phyloP scores from a whole-genome alignment of 2,113 vertebrate genomes.

The Dermatemys mawii region DNA sequence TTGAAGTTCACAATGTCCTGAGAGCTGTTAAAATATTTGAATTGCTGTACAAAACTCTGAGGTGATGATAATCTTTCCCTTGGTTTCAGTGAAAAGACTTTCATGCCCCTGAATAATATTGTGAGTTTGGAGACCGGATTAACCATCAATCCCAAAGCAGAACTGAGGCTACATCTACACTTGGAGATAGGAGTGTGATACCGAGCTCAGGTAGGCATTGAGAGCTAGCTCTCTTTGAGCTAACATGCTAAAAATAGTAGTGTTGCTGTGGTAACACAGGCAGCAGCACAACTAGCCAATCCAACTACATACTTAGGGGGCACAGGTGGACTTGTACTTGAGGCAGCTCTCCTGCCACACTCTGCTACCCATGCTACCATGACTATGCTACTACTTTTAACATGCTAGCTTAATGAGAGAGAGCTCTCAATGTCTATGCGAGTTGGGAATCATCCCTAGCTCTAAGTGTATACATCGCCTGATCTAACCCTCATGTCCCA shows the following conservation, averaged over 20 bases:
- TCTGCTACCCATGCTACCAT: neutral
- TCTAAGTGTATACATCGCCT: neutral
- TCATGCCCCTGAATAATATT: neutral
- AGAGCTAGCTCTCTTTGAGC: neutral
- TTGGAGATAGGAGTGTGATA: neutral
- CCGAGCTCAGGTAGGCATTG: neutral
- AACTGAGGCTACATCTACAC: neutral
- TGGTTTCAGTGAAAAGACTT: neutral
- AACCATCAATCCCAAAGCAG: conserved; percentile 7
- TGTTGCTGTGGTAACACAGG: neutral
- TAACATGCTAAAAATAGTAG: neutral
- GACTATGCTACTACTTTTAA: neutral
- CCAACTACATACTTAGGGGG: neutral
- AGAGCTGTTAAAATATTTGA: neutral
- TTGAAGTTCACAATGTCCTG: neutral
- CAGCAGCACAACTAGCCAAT: neutral
- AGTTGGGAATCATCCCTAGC: neutral
- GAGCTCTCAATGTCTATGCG: neutral
- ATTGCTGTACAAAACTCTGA: neutral
- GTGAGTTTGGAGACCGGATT: neutral
- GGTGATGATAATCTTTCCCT: neutral
- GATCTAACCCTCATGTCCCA: neutral
- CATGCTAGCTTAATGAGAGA: neutral
- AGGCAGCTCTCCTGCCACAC: neutral
- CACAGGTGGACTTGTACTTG: neutral